Base-by-base conservation (phyloP, 2,113 vertebrate species). In the Syngnathus scovelli region DNA sequence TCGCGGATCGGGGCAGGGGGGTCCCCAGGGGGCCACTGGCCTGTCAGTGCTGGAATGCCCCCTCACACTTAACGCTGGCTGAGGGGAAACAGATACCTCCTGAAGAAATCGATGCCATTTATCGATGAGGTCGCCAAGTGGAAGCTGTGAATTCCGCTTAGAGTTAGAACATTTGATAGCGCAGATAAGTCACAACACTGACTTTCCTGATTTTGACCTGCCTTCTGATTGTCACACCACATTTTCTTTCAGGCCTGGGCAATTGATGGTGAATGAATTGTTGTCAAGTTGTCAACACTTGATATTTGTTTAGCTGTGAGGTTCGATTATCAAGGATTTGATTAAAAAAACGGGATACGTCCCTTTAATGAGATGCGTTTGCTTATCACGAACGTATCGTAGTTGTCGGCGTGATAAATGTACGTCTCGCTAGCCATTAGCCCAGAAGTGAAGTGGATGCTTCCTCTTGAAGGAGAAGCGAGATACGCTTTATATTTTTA, bases 401-500 rank as follows among this genome's bases (percentile, higher is more conserved):
- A 4, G 9, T 68, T 83, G 75, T 68, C 80, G 49, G 66, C 73
- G 63, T 78, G 73, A 86, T 77, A 80, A 79, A 69, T 73, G 59
- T 76, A 78, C 76, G 71, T 80, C 69, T 68, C 54, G 78, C 75
- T 71, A 3, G 71, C 78, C 86, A 86, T 88, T 89, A 87, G 74
- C 87, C 69, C 54, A 46, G 56, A 52, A 61, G 74, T 85, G 82
- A 81, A 83, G 77, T 85, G 78, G 81, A 73, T 66, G 68, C 76
- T 83, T 76, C 70, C 81, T 78, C 70, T 81, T 78, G 80, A 72
- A 83, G 33, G 82, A 79, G 83, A 86, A 72, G 82, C 78, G 77
- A 83, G 86, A 87, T 86, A 88, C 86, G 87, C 71, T 62, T 64
- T 81, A 75, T 90, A 87, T 89, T 90, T 90, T 89, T 87, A 82